Base-by-base conservation (phyloP, 2,888 invertebrate species). In the Prenolepis imparis region DNA sequence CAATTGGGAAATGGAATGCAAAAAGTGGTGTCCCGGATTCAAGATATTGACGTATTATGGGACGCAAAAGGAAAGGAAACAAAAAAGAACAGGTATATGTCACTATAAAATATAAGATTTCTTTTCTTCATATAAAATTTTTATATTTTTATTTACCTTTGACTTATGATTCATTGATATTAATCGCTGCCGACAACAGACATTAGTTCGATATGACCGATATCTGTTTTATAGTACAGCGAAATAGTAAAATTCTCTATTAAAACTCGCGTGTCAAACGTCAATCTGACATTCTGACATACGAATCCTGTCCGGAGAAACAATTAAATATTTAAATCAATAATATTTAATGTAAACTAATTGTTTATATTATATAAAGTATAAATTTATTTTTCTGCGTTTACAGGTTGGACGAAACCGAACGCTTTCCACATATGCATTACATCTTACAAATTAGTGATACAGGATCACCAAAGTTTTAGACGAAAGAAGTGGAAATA, bases 1-100 rank as follows among this genome's bases (percentile, higher is more conserved):
- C 86, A 99, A 99, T 95, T 99, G 99, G 99, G 99, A 99, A 96
- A 98, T 99, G 98, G 99, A 99, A 95, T 98, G 99, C 94, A 99
- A 99, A 95, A 99, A 99, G 95, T 99, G 99, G 99, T 99, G 99
- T 95, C 99, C 99, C 0, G 98, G 98, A 74, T 99, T 99, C 95
- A 99, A 99, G 96, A 98, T 99, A 93, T 96, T 99, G 89, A 99
- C 99, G 0, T 99, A 99, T 95, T 99, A 99, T 94, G 99, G 99
- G 66, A 97, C 97, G 44, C 98, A 98, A 92, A 99, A 99, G 94
- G 99, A 99, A 95, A 96, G 99, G 82, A 98, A 98, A 95, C 95
- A 97, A 88, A 98, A 98, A 94, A 96, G 98, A 91, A 97, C 97
- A 81, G 98, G 95, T 92, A 44, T 15, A 44, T 0, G 3, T 48